phyloP scores from a whole-genome alignment of 2,888 invertebrate genomes.

The Thera britannica region DNA sequence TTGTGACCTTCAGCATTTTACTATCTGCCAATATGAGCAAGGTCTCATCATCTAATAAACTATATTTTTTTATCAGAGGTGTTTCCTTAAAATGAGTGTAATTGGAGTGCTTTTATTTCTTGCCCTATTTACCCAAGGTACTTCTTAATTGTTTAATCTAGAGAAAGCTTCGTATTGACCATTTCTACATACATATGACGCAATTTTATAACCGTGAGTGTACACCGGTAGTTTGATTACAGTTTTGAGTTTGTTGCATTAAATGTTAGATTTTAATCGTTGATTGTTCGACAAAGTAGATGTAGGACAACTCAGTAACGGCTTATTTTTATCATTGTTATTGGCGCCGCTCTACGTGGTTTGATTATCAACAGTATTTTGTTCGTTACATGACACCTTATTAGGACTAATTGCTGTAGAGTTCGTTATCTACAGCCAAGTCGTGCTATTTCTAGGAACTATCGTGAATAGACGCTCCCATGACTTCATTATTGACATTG shows the following conservation, averaged over 20 bases:
- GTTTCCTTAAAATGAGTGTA: not conserved
- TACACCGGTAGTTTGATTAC: conserved; percentile 15
- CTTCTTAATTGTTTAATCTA: conserved; percentile 26
- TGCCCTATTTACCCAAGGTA: conserved; percentile 11
- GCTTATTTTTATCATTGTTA: conserved; percentile 22
- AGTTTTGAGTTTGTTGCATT: conserved; percentile 14
- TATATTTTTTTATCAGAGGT: too few species aligned
- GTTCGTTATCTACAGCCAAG: conserved; percentile 44
- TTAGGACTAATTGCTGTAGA: conserved; percentile 53
- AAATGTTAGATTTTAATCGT: conserved; percentile 15
- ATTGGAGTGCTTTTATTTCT: conserved; percentile 23
- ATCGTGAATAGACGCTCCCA: conserved; percentile 17
- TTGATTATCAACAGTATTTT: conserved; percentile 35
- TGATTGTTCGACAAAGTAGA: conserved; percentile 8
- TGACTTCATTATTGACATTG: conserved; percentile 36
- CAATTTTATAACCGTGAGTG: conserved; percentile 20
- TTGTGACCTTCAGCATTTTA: not conserved
- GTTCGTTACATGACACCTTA: conserved; percentile 44
- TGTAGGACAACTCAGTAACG: conserved; percentile 8
- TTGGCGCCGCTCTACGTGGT: conserved; percentile 32
- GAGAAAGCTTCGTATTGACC: conserved; percentile 29
- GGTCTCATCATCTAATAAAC: too few species aligned
- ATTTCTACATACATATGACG: conserved; percentile 29
- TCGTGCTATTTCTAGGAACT: conserved; percentile 21
- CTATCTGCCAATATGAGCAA: not conserved